Base-by-base conservation (phyloP, 2,888 invertebrate species). In the Heliconius aoede region DNA sequence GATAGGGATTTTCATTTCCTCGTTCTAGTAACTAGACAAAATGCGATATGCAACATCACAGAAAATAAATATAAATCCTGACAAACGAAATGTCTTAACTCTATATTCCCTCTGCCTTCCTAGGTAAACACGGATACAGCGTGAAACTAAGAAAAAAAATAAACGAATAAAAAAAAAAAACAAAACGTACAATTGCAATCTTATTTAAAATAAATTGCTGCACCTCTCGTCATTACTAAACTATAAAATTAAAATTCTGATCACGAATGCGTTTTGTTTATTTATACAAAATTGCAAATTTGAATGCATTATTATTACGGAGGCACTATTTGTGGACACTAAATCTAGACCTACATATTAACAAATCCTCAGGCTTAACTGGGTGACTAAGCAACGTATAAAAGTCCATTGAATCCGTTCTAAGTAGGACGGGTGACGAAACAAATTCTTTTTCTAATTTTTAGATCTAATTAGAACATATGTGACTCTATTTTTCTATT, bases 251-350 rank as follows among this genome's bases (percentile, higher is more conserved):
- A 26, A 30, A 61, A 72, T 72, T 61, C 55, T n/a, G 28, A 36
- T 68, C 74, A 74, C 77, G 74, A 61, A 36, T 8, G 28, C 24
- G 28, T 51, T 28, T 67, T 74, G 77, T 77, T 72, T 72, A 74
- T 72, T 51, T 61, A 72, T 74, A 72, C 28, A 51, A 55, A 71
- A 36, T 74, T 64, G 64, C 64, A 55, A 61, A 46, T 72, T 55
- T 64, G 32, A 64, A 69, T 55, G 60, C 71, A 72, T 77, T 67
- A 65, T 64, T 72, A 60, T 62, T 46, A 58, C 72, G 62, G 73
- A 72, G 64, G n/a, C 51, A 62, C 51, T 69, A 74, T 73, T 61
- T 67, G 46, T 76, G 68, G 67, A 76, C 55, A 65, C 58, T 62
- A 73, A 73, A 72, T 72, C 72, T 60, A 64, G 64, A 68, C 69